Evolutionary conservation across 1,140 invertebrate species (phyloP).

Genomic region (Hestina assimilis): DNA sequence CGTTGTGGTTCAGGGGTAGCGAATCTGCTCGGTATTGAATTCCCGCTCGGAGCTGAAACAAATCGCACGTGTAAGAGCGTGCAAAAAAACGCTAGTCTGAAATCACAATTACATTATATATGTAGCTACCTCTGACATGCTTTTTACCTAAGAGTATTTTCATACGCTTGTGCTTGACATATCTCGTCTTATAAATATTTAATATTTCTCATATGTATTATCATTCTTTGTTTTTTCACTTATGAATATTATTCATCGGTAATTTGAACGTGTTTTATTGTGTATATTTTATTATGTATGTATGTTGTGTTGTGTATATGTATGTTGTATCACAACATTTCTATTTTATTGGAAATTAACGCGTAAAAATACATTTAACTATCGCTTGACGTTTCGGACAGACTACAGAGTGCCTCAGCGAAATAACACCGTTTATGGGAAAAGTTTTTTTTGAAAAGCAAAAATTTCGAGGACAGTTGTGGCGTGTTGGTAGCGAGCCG

Average conservation of each 20-base stretch:
- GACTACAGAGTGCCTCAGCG: too few relatives aligned
- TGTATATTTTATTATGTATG: not conserved
- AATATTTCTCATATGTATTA: conserved; percentile 18
- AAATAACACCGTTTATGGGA: too few relatives aligned
- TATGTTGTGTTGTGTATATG: not conserved
- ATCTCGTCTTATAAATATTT: conserved; percentile 48
- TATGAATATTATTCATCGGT: conserved; percentile 2
- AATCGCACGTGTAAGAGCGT: too few relatives aligned
- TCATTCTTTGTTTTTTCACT: not conserved
- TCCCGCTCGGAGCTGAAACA: too few relatives aligned
- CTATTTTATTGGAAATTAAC: too few relatives aligned
- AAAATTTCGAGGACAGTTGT: too few relatives aligned
- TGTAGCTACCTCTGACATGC: conserved; percentile 43
- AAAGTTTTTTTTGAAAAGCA: too few relatives aligned
- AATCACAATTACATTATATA: conserved; percentile 35
- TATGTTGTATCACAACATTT: not conserved
- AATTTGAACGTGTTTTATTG: not conserved
- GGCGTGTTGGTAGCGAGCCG: too few relatives aligned
- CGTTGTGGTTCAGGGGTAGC: too few relatives aligned
- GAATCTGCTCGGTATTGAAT: too few relatives aligned
- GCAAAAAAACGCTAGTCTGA: conserved; percentile 21
- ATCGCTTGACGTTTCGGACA: too few relatives aligned
- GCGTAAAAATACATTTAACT: too few relatives aligned
- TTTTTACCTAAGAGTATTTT: conserved; percentile 55
- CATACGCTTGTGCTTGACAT: conserved; percentile 30